phyloP scores from a whole-genome alignment of 1,140 invertebrate species.

The Cheumatopsyche charites region DNA sequence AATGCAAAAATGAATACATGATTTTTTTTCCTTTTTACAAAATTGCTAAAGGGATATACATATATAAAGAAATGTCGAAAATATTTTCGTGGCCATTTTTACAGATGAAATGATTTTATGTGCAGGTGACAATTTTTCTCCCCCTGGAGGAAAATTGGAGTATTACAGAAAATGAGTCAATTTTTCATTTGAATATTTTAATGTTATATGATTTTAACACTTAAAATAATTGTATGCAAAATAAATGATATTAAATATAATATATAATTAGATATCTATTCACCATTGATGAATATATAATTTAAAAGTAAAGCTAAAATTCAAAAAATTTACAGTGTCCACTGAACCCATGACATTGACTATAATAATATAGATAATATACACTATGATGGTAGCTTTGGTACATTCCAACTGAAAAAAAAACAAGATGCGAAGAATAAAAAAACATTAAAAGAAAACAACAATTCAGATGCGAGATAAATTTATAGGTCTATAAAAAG shows the following conservation, averaged over 20 bases:
- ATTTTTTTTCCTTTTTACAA: conserved; percentile 13
- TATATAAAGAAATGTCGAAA: neutral
- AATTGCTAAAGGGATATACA: neutral
- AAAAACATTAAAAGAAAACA: neutral
- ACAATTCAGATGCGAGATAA: neutral
- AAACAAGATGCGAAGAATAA: neutral
- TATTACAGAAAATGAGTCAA: conserved; percentile 13
- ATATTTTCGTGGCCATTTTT: conserved; percentile 4
- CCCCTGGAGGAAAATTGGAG: conserved; percentile 17
- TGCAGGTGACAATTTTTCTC: conserved; percentile 1
- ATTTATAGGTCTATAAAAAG: too few relatives aligned
- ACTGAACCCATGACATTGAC: conserved; percentile 46
- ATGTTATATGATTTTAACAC: conserved; percentile 12
- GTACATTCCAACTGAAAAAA: conserved; percentile 47
- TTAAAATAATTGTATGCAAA: conserved; percentile 17
- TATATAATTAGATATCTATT: conserved; percentile 40
- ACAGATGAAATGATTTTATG: neutral
- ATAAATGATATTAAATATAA: conserved; percentile 26
- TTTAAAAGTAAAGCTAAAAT: conserved; percentile 43
- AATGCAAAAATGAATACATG: conserved; percentile 14
- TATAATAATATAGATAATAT: conserved; percentile 41
- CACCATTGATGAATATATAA: conserved; percentile 36
- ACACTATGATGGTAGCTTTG: conserved; percentile 36
- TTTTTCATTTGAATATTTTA: conserved; percentile 19
- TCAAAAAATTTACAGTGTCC: conserved; percentile 45